These are phyloP conservation scores for Philaethria dido DNA, from an alignment of 2,888 invertebrate species.

Conservation along the genomic window DNA sequence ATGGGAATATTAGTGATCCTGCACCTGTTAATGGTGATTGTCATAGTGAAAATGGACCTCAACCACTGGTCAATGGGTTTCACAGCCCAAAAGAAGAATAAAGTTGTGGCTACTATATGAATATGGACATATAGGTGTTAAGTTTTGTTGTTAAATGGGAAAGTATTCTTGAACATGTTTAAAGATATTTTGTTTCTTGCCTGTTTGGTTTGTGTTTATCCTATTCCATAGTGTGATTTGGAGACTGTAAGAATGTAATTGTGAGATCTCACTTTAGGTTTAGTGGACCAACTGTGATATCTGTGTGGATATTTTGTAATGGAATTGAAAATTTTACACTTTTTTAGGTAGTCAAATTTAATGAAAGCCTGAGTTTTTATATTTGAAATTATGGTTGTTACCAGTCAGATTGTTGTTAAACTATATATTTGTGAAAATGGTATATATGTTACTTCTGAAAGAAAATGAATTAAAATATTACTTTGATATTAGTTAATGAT, in stretches of 20 bases:
- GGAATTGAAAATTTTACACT: slow-evolving; percentile 36
- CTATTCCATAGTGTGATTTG: slow-evolving; percentile 12
- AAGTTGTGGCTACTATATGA: background rate
- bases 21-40: slow-evolving; percentile 44
- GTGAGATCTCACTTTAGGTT: slow-evolving; percentile 67
- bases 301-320: slow-evolving; percentile 64
- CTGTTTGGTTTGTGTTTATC: background rate
- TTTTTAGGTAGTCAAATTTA: slow-evolving; percentile 36
- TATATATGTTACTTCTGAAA: background rate
- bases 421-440: background rate
- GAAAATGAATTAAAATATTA: background rate
- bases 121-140: background rate
- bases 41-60: slow-evolving; percentile 51
- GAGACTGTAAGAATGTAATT: slow-evolving; percentile 62
- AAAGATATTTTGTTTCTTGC: slow-evolving; percentile 16
- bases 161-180: slow-evolving; percentile 10
- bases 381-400: slow-evolving; percentile 1
- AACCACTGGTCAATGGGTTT: slow-evolving; percentile 71
- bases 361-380: slow-evolving; percentile 11
- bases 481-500: background rate
- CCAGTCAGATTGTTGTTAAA: background rate
- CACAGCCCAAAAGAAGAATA: slow-evolving; percentile 56
- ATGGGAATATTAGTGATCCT: slow-evolving; percentile 42
- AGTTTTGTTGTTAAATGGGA: slow-evolving; percentile 9
- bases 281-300: slow-evolving; percentile 64